A percentile compares a stretch with the other conserved stretches of the same genome.
phyloP scores from a whole-genome alignment of 1,140 invertebrate species.

The Orius laevigatus region DNA sequence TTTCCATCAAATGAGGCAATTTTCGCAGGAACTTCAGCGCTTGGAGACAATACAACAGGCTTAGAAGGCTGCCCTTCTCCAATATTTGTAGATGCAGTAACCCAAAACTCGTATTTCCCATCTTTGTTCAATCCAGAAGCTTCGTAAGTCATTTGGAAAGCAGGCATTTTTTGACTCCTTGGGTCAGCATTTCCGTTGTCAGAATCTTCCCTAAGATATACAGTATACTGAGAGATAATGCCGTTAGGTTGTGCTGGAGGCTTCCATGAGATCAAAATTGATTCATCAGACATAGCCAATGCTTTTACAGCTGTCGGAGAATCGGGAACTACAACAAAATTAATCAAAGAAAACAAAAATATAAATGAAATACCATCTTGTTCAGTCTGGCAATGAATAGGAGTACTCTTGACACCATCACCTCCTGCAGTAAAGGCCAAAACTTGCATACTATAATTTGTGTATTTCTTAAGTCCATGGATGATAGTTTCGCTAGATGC shows the following conservation, averaged over 20 bases:
- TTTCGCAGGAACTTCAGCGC: slow-evolving; percentile 75
- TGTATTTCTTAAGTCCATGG: slow-evolving; percentile 83
- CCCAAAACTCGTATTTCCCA: slow-evolving; percentile 82
- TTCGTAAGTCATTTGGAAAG: slow-evolving; percentile 55
- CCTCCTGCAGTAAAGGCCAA: slow-evolving; percentile 86
- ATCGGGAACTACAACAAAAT: slow-evolving; percentile 58
- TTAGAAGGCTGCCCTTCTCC: slow-evolving; percentile 81
- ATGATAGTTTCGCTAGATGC: slow-evolving; percentile 83
- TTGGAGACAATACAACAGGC: slow-evolving; percentile 65
- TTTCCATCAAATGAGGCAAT: slow-evolving; percentile 84
- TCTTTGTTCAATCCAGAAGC: slow-evolving; percentile 66
- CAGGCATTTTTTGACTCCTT: slow-evolving; percentile 47
- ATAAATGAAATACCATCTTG: slow-evolving; percentile 60
- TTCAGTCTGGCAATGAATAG: slow-evolving; percentile 87
- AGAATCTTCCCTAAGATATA: slow-evolving; percentile 69
- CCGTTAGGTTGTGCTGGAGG: slow-evolving; percentile 83
- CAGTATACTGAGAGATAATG: slow-evolving; percentile 79
- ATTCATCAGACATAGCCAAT: slow-evolving; percentile 74
- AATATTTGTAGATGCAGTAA: slow-evolving; percentile 81
- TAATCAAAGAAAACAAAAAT: background rate
- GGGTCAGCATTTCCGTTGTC: slow-evolving; percentile 38
- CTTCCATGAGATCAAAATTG: slow-evolving; percentile 86
- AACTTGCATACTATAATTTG: slow-evolving; percentile 94
- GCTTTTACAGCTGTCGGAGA: slow-evolving; percentile 84
- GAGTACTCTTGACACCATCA: slow-evolving; percentile 79